Base-by-base conservation (phyloP, 92 coral and sea anemone genomes). In the Actinostola sp. region DNA sequence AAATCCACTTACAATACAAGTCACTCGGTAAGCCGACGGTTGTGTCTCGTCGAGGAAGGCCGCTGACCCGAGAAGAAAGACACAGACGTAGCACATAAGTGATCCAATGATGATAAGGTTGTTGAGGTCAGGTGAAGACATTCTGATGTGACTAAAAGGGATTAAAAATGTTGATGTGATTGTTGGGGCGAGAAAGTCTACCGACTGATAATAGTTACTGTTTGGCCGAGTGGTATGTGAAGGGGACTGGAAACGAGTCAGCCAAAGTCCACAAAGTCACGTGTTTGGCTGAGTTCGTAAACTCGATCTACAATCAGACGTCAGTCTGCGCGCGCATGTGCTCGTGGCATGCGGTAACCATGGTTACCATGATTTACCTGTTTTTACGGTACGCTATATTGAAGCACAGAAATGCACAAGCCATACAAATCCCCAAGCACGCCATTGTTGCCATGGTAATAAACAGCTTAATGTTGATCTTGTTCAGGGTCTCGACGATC, bases 51-150 rank as follows among this genome's bases (percentile, higher is more conserved):
- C 86, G 61, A 86, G 71, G 50, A 81, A 86, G 13, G 34, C 56
- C 65, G 79, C 88, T 19, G 70, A 82, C n/a, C 92, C 87, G 19
- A 76, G 69, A 46, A 86, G 84, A 32, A 86, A 80, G n/a, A 89
- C 89, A 34, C 79, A 89, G 0, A 66, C 26, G 67, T 89, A 89
- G 67, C 81, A 68, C 61, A 85, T 70, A 26, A 89, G 30, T 25
- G 85, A 87, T 2, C 96, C 96, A 39, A 78, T 38, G 63, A 82
- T 77, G 62, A 86, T 82, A 55, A 89, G 36, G 63, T 82, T 89
- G 63, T 86, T 89, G 41, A 89, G 75, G 25, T 83, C 74, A 14
- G 96, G 91, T 48, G 89, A 86, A 8, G 96, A 86, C 77, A 86
- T 83, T 35, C 71, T 63, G 67, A 88, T 79, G 60, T 39, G 67